These are phyloP conservation scores for Rhizomys pruinosus DNA, from an alignment of 2,113 vertebrate species.

Conservation along the genomic window DNA sequence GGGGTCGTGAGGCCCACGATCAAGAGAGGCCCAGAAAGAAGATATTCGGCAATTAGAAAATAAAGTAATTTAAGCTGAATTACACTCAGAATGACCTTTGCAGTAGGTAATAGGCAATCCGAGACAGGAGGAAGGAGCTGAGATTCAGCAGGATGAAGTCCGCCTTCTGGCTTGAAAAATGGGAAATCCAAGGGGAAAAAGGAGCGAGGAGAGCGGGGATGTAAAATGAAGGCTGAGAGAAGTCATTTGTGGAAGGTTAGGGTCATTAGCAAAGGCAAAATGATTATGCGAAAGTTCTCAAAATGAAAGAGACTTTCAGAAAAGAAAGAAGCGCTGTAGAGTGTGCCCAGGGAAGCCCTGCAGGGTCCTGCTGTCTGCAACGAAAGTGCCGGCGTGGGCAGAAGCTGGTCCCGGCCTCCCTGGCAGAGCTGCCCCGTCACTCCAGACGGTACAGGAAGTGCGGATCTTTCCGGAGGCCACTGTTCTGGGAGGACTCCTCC, in stretches of 20 bases:
- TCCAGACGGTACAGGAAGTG: neutral
- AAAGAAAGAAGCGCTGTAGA: slow-evolving; percentile 56
- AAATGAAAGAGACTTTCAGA: slow-evolving; percentile 78
- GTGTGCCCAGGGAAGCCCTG: neutral
- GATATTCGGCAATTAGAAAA: slow-evolving; percentile 71
- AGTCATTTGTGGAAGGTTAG: slow-evolving; percentile 79
- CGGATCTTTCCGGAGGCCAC: neutral
- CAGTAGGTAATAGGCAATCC: slow-evolving; percentile 76
- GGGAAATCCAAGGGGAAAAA: slow-evolving; percentile 46
- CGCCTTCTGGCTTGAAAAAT: slow-evolving; percentile 83
- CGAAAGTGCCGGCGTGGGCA: fast-evolving
- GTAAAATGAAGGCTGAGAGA: slow-evolving; percentile 74
- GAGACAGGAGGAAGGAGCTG: slow-evolving; percentile 73
- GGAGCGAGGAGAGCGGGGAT: neutral
- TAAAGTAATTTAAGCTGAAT: slow-evolving; percentile 78
- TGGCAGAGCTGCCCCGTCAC: fast-evolving
- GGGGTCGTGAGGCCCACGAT: neutral
- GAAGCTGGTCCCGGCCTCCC: fast-evolving
- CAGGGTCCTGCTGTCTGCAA: fast-evolving
- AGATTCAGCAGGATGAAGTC: slow-evolving; percentile 76
- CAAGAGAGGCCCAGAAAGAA: neutral
- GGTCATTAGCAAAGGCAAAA: slow-evolving; percentile 61
- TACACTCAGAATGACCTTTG: slow-evolving; percentile 84
- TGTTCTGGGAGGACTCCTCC: neutral
- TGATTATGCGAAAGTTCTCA: slow-evolving; percentile 76